Evolutionary conservation across 2,888 invertebrate genomes (phyloP).

Genomic region (Mesorhabditis spiculigera): DNA sequence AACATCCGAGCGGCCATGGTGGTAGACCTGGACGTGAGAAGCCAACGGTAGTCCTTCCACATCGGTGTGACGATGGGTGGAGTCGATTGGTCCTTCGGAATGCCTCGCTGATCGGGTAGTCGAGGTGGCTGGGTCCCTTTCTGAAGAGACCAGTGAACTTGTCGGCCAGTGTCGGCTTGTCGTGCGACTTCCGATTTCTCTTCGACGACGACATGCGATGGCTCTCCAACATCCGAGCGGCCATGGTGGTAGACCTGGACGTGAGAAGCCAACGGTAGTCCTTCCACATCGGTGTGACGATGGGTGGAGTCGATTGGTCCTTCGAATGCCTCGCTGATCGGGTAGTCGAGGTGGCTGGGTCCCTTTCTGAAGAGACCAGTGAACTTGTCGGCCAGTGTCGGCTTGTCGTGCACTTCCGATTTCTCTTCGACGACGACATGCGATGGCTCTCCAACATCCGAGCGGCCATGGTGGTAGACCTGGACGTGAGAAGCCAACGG

Average conservation of each 20-base stretch:
- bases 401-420: background rate
- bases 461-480: no score
- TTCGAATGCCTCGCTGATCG: constrained; percentile 19
- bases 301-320: constrained; percentile 20
- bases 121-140: constrained; percentile 26
- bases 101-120: constrained; percentile 29
- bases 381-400: constrained; percentile 22
- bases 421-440: constrained; percentile 9
- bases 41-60: constrained; percentile 22
- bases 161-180: constrained; percentile 19
- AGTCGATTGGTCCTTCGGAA: constrained; percentile 29
- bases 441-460: no score
- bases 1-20: constrained; percentile 20
- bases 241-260: constrained; percentile 28
- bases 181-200: background rate
- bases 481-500: no score
- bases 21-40: constrained; percentile 19
- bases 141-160: constrained; percentile 25
- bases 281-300: constrained; percentile 24
- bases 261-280: constrained; percentile 23
- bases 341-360: constrained; percentile 29
- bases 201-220: background rate
- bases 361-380: constrained; percentile 31
- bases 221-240: constrained; percentile 2
- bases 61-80: constrained; percentile 14